Percentiles rank a stretch among this genome's conserved stretches.
phyloP scores from a whole-genome alignment of 2,113 vertebrate genomes.

The Cettia cetti region DNA sequence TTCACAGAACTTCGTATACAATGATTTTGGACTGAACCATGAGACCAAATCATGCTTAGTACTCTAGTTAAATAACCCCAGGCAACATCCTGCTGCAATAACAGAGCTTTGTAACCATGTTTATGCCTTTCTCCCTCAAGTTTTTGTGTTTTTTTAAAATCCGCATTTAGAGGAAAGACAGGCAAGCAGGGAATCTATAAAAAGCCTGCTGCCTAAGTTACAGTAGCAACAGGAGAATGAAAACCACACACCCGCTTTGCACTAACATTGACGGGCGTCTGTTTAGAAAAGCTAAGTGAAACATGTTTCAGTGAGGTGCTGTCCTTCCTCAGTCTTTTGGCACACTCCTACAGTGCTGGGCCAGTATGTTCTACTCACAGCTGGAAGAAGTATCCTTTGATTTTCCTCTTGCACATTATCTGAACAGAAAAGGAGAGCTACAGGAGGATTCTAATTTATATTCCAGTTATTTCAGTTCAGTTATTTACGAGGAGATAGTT shows the following conservation, averaged over 20 bases:
- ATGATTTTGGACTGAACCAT: neutral
- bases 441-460: neutral
- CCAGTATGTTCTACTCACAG: neutral
- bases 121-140: neutral
- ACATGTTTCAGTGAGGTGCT: neutral
- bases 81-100: neutral
- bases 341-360: neutral
- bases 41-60: neutral
- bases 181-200: neutral
- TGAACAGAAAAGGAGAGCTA: neutral
- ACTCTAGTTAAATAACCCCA: neutral
- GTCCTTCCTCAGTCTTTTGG: neutral
- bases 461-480: neutral
- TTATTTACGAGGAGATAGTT: neutral
- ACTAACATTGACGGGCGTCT: neutral
- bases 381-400: neutral
- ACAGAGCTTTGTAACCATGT: neutral
- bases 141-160: neutral
- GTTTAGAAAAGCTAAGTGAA: neutral
- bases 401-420: neutral
- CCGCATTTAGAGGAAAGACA: neutral
- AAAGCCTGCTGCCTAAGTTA: neutral
- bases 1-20: neutral
- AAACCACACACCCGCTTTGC: neutral
- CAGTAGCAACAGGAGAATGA: neutral